These are phyloP conservation scores for Telmatherina bonti DNA, from an alignment of 2,797 vertebrate genomes.

Conservation along the genomic window DNA sequence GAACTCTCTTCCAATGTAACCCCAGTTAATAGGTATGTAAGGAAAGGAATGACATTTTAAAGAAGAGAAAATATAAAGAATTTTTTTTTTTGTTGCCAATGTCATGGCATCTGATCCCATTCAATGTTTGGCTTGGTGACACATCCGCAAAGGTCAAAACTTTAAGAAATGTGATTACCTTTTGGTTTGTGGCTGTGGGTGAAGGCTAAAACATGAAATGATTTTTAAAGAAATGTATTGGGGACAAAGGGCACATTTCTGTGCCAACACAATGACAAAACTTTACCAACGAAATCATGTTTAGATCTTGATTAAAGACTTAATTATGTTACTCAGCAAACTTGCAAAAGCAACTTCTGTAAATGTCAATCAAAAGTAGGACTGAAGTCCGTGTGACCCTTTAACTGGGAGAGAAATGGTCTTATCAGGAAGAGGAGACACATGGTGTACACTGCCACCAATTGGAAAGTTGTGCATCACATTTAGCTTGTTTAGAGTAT, in stretches of 20 bases:
- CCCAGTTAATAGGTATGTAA: slow-evolving; percentile 64
- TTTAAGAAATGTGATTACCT: slow-evolving; percentile 16
- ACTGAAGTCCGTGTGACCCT: too few relatives aligned
- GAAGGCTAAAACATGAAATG: slow-evolving; percentile 29
- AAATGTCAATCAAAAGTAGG: too few relatives aligned
- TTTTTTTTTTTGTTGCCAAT: slow-evolving; percentile 19
- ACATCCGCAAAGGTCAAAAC: slow-evolving; percentile 59
- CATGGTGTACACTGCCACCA: too few relatives aligned
- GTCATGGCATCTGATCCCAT: slow-evolving; percentile 45
- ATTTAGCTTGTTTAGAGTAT: too few relatives aligned
- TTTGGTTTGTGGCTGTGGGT: slow-evolving; percentile 24
- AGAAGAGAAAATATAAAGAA: slow-evolving; percentile 72
- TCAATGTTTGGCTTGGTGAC: slow-evolving; percentile 45
- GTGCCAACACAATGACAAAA: slow-evolving; percentile 17
- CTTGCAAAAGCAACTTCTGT: too few relatives aligned
- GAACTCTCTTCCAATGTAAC: slow-evolving; percentile 62
- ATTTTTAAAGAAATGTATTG: slow-evolving; percentile 7
- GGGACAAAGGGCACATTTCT: slow-evolving; percentile 4
- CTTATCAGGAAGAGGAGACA: too few relatives aligned
- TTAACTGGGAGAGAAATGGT: too few relatives aligned
- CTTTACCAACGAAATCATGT: too few relatives aligned
- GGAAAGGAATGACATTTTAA: slow-evolving; percentile 72
- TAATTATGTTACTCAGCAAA: too few relatives aligned
- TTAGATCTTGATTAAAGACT: too few relatives aligned
- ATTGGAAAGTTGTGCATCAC: too few relatives aligned